Evolutionary conservation across 2,888 invertebrate species (phyloP), one percentile per base, ranked within the genome.

Genomic region (Cephus rjabovi): DNA sequence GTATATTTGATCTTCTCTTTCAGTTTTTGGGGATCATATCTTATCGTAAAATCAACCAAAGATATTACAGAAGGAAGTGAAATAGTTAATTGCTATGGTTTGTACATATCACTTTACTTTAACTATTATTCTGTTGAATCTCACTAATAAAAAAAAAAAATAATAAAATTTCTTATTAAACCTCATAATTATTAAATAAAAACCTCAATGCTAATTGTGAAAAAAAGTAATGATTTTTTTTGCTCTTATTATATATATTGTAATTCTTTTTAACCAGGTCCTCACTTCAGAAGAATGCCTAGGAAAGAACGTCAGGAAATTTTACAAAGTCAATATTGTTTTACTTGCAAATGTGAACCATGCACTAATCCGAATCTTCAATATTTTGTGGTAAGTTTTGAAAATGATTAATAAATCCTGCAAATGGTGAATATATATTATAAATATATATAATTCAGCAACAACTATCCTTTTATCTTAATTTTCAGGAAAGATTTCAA

Each of bases 31-130:
- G 95, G 95, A 76, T 93, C 94, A 79, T 93, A 93, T 23, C 93
- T 97, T 34, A 93, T 96, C 80, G 95, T 97, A 3, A 94, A 95
- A 86, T 95, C 97, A 12, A 91, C 93, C 0, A 93, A 93, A 80
- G 93, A 95, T 86, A 93, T 98, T 68, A 83, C 91, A 1, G 86
- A 92, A 35, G 95, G 95, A 6, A 94, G 94, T 15, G 96, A 98
- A 92, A 94, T 98, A 81, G 94, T 94, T 83, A 98, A 98, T 92
- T 97, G 97, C 89, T 98, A 98, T 91, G 96, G 96, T 93, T 86
- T 78, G 84, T 83, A 34, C 76, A 33, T 34, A 69, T 70, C 12
- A 15, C 12, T 40, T 40, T 40, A 40, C 37, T 40, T 40, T 4
- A 40, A 40, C 15, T 40, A 40, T 12, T 40, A 40, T 40, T 40